phyloP scores from a whole-genome alignment of 2,888 invertebrate species.

The Leucoma salicis region DNA sequence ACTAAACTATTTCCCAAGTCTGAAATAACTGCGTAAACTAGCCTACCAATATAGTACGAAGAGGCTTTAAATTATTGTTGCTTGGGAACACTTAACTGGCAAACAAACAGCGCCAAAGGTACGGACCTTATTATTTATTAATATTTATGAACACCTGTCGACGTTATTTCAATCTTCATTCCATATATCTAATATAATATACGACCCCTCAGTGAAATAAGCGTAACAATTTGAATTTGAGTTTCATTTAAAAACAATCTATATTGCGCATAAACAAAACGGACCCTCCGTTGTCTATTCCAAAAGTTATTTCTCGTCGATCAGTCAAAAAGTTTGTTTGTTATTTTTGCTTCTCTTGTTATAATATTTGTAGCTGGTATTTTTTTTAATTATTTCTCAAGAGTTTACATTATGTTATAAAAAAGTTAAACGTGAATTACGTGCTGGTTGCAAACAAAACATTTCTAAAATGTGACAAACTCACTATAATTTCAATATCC shows the following conservation, averaged over 20 bases:
- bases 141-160: conserved; percentile 42
- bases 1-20: not conserved
- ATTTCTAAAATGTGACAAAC: too few species aligned
- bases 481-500: too few species aligned
- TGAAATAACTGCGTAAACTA: not conserved
- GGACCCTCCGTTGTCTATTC: conserved; percentile 30
- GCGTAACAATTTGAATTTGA: conserved; percentile 35
- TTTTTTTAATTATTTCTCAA: too few species aligned
- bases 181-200: conserved; percentile 24
- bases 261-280: conserved; percentile 19
- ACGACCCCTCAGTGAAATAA: conserved; percentile 33
- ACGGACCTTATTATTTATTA: conserved; percentile 25
- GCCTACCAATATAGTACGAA: conserved; percentile 13
- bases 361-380: conserved; percentile 36
- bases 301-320: conserved; percentile 44
- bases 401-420: too few species aligned
- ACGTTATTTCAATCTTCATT: conserved; percentile 38
- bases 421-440: too few species aligned
- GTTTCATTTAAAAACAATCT: conserved; percentile 39
- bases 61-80: conserved; percentile 18
- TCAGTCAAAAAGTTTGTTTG: conserved; percentile 57
- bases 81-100: conserved; percentile 25
- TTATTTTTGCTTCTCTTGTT: conserved; percentile 43
- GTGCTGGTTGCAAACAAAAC: too few species aligned
- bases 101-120: conserved; percentile 13